These are phyloP conservation scores for Sinodicranocentrus sp. DNA, from an alignment of 2,888 invertebrate species.

Conservation along the genomic window DNA sequence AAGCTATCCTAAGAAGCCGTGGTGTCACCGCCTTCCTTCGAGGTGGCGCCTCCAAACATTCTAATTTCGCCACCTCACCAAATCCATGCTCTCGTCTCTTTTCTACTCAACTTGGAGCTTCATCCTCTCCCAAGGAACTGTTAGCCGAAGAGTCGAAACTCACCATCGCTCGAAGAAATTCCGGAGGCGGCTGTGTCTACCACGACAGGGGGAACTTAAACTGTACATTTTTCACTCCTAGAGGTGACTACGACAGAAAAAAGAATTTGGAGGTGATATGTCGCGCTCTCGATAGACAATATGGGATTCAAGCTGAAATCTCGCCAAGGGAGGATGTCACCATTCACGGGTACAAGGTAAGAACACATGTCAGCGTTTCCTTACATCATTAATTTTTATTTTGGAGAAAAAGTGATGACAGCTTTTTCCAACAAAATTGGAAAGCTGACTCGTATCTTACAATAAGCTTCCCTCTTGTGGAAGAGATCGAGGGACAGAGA, in stretches of 20 bases:
- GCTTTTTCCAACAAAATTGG: not conserved
- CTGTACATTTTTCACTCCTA: constrained; percentile 92
- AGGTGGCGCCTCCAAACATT: not conserved
- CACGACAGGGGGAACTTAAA: constrained; percentile 97
- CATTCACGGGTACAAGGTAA: constrained; percentile 87
- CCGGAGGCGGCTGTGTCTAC: constrained; percentile 97
- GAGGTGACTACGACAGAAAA: constrained; percentile 89
- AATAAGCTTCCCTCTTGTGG: not conserved
- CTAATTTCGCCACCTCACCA: not conserved
- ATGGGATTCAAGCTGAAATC: constrained; percentile 87
- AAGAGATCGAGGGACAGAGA: not conserved
- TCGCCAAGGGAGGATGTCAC: constrained; percentile 93
- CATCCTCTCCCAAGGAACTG: constrained; percentile 93
- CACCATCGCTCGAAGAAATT: constrained; percentile 90
- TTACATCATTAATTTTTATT: constrained; percentile 34
- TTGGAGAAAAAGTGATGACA: not conserved
- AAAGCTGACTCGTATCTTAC: not conserved
- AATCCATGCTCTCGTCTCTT: too few species aligned
- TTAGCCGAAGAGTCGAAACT: constrained; percentile 84
- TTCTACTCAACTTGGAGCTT: too few species aligned
- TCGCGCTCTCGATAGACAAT: constrained; percentile 89
- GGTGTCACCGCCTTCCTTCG: constrained; percentile 41
- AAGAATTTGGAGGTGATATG: constrained; percentile 93
- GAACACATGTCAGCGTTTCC: constrained; percentile 37
- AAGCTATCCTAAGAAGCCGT: constrained; percentile 68